Percentiles rank a stretch among this genome's conserved stretches.
Evolutionary conservation across 2,888 invertebrate species (phyloP).

Genomic region (Agrotis clavis): DNA sequence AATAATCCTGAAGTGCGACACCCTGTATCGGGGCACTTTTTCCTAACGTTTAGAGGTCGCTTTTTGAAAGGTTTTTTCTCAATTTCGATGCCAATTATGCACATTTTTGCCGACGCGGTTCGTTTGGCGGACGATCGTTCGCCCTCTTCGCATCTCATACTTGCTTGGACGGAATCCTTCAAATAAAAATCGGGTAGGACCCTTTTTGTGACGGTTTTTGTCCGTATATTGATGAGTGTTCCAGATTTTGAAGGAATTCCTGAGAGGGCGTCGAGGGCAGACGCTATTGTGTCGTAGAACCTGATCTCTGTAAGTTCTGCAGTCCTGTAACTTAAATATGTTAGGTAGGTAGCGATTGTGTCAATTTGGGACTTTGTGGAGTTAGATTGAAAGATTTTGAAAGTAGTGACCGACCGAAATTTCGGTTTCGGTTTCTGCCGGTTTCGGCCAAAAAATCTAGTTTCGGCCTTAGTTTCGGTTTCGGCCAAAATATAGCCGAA

Average conservation of each 20-base stretch:
- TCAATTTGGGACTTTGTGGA: slow-evolving; percentile 1
- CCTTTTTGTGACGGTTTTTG: slow-evolving; percentile 88
- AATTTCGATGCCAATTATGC: slow-evolving; percentile 88
- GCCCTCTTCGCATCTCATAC: slow-evolving; percentile 78
- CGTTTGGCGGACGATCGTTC: slow-evolving; percentile 82
- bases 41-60: slow-evolving; percentile 89
- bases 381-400: not conserved
- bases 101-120: slow-evolving; percentile 89
- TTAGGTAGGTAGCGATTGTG: slow-evolving; percentile 12
- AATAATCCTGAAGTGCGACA: slow-evolving; percentile 63
- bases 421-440: too few relatives aligned
- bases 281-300: slow-evolving; percentile 75
- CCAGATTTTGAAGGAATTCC: slow-evolving; percentile 86
- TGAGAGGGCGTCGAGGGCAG: slow-evolving; percentile 72
- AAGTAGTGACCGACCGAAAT: too few relatives aligned
- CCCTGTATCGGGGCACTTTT: slow-evolving; percentile 88
- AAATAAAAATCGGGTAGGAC: slow-evolving; percentile 87
- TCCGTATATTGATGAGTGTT: slow-evolving; percentile 86
- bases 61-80: slow-evolving; percentile 89
- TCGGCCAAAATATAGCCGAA: too few relatives aligned
- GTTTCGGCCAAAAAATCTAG: too few relatives aligned
- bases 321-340: slow-evolving; percentile 51
- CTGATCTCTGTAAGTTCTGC: slow-evolving; percentile 59
- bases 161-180: slow-evolving; percentile 87
- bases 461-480: too few relatives aligned